These are phyloP conservation scores for Clivina fossor DNA, from an alignment of 2,888 invertebrate genomes.

Conservation along the genomic window DNA sequence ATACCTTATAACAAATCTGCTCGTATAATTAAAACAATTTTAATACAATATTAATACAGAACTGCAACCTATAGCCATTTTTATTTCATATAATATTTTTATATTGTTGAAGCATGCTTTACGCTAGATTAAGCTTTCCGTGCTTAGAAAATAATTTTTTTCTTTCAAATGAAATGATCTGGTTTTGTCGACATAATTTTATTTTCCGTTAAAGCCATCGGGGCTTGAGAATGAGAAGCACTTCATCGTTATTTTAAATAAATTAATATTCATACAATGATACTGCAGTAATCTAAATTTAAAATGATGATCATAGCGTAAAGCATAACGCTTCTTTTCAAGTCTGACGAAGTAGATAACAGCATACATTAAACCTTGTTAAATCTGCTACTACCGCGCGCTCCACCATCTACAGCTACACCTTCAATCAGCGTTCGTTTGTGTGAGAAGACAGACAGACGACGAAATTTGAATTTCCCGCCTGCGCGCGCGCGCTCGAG, in stretches of 20 bases:
- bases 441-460: slow-evolving; percentile 25
- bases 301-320: slow-evolving; percentile 19
- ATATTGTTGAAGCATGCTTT: too few species aligned
- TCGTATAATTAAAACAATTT: too few species aligned
- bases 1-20: too few species aligned
- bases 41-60: too few species aligned
- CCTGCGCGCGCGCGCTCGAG: neutral
- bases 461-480: slow-evolving; percentile 23
- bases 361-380: slow-evolving; percentile 28
- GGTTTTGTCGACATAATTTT: too few species aligned
- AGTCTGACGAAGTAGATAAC: slow-evolving; percentile 28
- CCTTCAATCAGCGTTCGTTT: slow-evolving; percentile 29
- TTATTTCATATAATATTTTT: too few species aligned
- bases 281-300: slow-evolving; percentile 35
- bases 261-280: slow-evolving; percentile 35
- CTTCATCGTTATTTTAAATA: slow-evolving; percentile 31
- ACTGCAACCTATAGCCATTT: too few species aligned
- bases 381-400: slow-evolving; percentile 15
- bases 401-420: slow-evolving; percentile 11
- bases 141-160: too few species aligned
- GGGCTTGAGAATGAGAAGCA: too few species aligned
- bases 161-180: too few species aligned
- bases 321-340: slow-evolving; percentile 25
- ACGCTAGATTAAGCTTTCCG: too few species aligned
- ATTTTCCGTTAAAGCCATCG: too few species aligned